Percentiles rank a stretch among this genome's conserved stretches.
Conservation (phyloP, 2,888 invertebrate genomes). For the Rhagonycha fulva region DNA sequence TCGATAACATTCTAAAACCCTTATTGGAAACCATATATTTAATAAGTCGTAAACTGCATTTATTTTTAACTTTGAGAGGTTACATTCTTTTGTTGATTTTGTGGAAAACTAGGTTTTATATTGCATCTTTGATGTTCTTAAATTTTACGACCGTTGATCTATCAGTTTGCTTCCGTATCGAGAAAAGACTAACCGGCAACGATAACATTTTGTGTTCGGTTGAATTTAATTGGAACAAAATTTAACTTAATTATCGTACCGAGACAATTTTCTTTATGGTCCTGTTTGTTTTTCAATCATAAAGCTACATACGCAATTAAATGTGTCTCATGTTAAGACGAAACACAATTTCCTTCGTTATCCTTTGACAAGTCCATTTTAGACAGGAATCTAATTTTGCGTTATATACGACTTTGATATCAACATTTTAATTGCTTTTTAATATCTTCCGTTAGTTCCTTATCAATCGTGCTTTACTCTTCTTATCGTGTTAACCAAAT, state of each 20-base stretch:
- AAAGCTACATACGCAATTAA: not conserved
- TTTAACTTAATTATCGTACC: not conserved
- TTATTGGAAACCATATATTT: too few species aligned
- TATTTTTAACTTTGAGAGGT: too few species aligned
- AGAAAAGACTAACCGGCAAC: too few species aligned
- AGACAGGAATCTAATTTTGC: not conserved
- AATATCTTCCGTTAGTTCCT: not conserved
- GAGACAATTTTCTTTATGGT: not conserved
- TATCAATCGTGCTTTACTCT: not conserved
- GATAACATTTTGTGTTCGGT: too few species aligned
- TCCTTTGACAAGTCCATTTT: not conserved
- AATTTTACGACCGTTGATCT: too few species aligned
- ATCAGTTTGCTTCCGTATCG: too few species aligned
- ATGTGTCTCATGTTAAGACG: not conserved
- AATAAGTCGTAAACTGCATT: too few species aligned
- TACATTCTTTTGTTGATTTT: too few species aligned
- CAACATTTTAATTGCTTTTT: not conserved
- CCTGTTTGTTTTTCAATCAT: not conserved
- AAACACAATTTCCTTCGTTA: not conserved
- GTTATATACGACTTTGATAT: not conserved
- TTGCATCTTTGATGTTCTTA: too few species aligned
- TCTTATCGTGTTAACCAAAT: not conserved
- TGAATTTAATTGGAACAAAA: not conserved
- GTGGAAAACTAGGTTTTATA: too few species aligned
- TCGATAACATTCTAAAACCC: too few species aligned